Evolutionary conservation across 2,888 invertebrate species (phyloP), one percentile per base, ranked within the genome.

Genomic region (Dastarcus helophoroides): DNA sequence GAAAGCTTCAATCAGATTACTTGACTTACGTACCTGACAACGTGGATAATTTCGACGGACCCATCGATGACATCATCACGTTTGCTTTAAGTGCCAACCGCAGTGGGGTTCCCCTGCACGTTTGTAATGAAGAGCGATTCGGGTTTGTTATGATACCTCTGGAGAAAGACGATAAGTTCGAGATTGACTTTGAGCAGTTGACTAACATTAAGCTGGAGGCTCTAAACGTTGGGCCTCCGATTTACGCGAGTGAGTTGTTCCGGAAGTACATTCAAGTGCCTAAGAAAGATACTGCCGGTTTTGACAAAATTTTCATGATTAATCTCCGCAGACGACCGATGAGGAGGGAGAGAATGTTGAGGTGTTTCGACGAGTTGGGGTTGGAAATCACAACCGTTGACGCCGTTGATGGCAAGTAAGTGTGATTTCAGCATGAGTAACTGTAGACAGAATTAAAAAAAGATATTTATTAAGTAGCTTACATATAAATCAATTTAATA

Each of bases 341-440:
- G 48, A 67, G 94, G 35, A 64, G 82, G 22, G 49, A 57, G 4
- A 68, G 86, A 44, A 98, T 99, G 95, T 58, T 74, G 32, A 53
- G 65, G 19, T 76, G 79, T 36, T 83, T 97, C 44, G 67, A 77
- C 24, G 81, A 83, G 46, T 63, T 95, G 1, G 90, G 90, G 1
- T 65, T 95, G 45, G 68, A 79, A n/a, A 81, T 73, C 1, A 75
- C 75, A 30, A 54, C 73, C 31, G 60, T 86, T n/a, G 71, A 79
- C 36, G 95, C 93, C 2, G 75, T 93, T 3, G 95, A 95, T 66
- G 95, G 94, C 47, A 77, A 75, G 84, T 84, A 63, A 67, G 73
- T 64, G 6, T 26, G 8, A 12, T 26, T 26, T 26, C 5, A 17
- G n/a, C n/a, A 6, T 6, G n/a, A 17, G n/a, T 17, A 17, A 17